Conservation (phyloP, 2,797 vertebrate genomes). For the Scolopax bukidnonensis region DNA sequence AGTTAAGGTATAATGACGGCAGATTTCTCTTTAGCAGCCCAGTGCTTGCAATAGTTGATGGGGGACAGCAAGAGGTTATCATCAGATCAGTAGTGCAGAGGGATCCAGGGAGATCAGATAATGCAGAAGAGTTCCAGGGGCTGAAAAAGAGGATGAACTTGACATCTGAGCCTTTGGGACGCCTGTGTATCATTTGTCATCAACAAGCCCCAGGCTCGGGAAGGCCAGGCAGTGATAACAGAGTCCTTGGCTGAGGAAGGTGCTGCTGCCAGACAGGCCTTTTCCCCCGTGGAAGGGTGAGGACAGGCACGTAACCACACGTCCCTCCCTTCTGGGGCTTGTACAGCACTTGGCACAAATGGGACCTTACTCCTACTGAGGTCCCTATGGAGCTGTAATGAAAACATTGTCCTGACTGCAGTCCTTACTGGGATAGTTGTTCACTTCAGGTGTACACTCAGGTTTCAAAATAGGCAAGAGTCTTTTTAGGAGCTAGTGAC, state of each 20-base stretch:
- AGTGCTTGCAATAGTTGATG: not conserved
- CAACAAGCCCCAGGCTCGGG: not conserved
- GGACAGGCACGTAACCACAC: not conserved
- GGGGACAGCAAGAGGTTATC: not conserved
- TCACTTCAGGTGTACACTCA: not conserved
- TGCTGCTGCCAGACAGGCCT: not conserved
- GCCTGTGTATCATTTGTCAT: not conserved
- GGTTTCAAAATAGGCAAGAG: not conserved
- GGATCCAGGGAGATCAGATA: not conserved
- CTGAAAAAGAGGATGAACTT: not conserved
- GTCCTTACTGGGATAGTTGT: not conserved
- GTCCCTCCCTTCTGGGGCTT: not conserved
- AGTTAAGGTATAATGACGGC: not conserved
- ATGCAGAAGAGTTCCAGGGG: not conserved
- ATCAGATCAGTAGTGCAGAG: not conserved
- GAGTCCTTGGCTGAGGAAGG: not conserved
- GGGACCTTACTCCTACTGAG: not conserved
- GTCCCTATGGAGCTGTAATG: not conserved
- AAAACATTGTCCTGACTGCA: not conserved
- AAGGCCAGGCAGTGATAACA: not conserved
- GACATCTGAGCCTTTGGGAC: rapidly evolving
- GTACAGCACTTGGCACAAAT: not conserved
- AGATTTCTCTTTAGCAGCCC: not conserved
- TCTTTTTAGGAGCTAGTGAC: not conserved
- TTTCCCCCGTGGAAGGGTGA: not conserved